These are phyloP conservation scores for Vimba vimba DNA, from an alignment of 2,113 vertebrate species.

Conservation along the genomic window DNA sequence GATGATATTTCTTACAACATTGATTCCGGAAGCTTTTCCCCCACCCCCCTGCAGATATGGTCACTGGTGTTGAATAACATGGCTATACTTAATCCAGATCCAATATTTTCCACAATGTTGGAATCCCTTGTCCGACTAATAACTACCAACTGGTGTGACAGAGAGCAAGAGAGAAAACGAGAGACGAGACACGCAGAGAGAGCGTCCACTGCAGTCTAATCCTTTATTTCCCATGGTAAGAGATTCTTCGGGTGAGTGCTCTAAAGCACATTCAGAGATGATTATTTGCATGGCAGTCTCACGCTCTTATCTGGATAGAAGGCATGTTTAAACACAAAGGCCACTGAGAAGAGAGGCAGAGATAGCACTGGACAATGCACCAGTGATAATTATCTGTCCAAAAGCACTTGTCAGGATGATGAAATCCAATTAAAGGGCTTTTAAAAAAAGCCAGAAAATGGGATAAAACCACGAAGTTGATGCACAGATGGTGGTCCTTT, in stretches of 20 bases:
- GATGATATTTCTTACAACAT: constrained; percentile 48
- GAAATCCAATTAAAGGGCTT: constrained; percentile 35
- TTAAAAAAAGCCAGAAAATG: neutral
- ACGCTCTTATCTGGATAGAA: constrained; percentile 47
- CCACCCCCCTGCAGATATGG: constrained; percentile 29
- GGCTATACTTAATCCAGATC: constrained; percentile 49
- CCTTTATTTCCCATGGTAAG: constrained; percentile 35
- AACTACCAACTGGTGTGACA: constrained; percentile 7
- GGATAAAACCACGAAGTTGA: constrained; percentile 33
- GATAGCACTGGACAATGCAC: constrained; percentile 48
- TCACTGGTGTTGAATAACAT: constrained; percentile 50
- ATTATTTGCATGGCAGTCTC: constrained; percentile 53
- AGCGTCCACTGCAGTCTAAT: constrained; percentile 15
- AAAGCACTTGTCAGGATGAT: constrained; percentile 61
- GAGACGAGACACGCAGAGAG: constrained; percentile 8
- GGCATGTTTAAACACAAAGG: constrained; percentile 53
- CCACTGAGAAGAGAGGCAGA: constrained; percentile 44
- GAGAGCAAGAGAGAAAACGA: constrained; percentile 10
- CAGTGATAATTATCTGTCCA: constrained; percentile 60
- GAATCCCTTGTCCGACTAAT: constrained; percentile 52
- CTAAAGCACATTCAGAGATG: constrained; percentile 34
- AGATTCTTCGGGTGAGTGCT: constrained; percentile 37
- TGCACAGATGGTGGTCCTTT: constrained; percentile 13
- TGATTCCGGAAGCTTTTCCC: constrained; percentile 48
- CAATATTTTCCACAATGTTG: constrained; percentile 54